Conservation (phyloP, 2,888 invertebrate genomes). For the Vandiemenella viatica region DNA sequence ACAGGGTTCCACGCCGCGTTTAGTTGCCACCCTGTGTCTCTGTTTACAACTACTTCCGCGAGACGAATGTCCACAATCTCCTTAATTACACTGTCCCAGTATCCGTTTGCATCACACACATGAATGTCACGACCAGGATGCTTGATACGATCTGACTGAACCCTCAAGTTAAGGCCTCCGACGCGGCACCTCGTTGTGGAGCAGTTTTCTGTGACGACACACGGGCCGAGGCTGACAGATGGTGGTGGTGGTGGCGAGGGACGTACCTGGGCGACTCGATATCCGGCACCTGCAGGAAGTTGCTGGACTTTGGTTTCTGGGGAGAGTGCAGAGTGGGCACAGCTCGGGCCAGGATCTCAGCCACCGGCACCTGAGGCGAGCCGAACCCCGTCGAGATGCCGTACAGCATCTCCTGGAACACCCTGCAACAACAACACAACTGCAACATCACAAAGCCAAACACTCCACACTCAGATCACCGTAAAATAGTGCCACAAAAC, state of each 20-base stretch:
- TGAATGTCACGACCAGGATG: too few species aligned
- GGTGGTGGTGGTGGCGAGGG: neutral
- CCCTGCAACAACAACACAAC: too few species aligned
- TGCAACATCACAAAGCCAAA: too few species aligned
- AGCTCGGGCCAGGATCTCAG: conserved; percentile 70
- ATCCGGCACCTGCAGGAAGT: conserved; percentile 68
- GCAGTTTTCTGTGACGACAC: neutral
- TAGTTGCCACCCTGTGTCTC: too few species aligned
- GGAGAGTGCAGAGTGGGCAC: conserved; percentile 76
- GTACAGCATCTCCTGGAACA: conserved; percentile 89
- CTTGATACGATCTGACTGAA: too few species aligned
- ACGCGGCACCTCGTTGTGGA: neutral
- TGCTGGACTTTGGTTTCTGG: conserved; percentile 75
- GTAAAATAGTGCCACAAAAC: too few species aligned
- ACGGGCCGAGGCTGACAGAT: neutral
- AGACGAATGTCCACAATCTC: too few species aligned
- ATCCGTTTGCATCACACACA: too few species aligned
- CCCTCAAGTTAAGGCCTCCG: neutral
- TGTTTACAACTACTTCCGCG: too few species aligned
- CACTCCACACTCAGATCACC: too few species aligned
- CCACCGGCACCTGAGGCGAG: conserved; percentile 83
- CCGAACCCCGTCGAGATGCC: conserved; percentile 89
- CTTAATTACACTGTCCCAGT: too few species aligned
- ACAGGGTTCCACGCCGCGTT: too few species aligned
- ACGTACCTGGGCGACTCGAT: conserved; percentile 60